phyloP scores from a whole-genome alignment of 2,113 vertebrate genomes.

The Xyliphius kryptos region DNA sequence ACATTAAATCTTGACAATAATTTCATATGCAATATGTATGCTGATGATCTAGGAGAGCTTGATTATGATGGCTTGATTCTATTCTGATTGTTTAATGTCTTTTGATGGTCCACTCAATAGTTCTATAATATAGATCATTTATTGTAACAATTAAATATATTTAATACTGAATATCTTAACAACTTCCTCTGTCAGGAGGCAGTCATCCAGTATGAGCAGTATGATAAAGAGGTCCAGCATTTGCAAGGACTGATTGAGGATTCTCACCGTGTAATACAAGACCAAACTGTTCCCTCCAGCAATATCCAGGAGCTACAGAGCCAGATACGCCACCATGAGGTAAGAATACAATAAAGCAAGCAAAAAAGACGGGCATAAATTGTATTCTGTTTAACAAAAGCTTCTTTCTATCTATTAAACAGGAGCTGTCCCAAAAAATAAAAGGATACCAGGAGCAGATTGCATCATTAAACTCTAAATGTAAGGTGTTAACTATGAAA shows the following conservation, averaged over 20 bases:
- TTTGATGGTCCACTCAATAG: no score
- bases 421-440: constrained; percentile 97
- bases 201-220: constrained; percentile 91
- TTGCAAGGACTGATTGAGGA: constrained; percentile 88
- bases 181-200: constrained; percentile 82
- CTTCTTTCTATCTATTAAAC: constrained; percentile 50
- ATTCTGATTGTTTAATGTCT: no score
- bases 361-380: background rate
- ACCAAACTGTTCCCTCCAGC: constrained; percentile 76
- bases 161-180: no score
- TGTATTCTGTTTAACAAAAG: no score
- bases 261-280: constrained; percentile 83
- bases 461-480: constrained; percentile 87
- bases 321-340: constrained; percentile 91
- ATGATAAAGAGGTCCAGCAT: constrained; percentile 88
- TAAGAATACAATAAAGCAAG: constrained; percentile 57
- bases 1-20: no score
- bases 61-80: no score
- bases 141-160: background rate
- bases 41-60: no score
- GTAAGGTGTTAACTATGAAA: constrained; percentile 95
- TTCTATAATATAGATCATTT: no score
- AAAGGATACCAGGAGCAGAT: constrained; percentile 97
- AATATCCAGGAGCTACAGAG: constrained; percentile 91
- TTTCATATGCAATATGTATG: no score